These are phyloP conservation scores for Flexamia atlantica DNA, from an alignment of 2,888 invertebrate genomes.

Conservation along the genomic window DNA sequence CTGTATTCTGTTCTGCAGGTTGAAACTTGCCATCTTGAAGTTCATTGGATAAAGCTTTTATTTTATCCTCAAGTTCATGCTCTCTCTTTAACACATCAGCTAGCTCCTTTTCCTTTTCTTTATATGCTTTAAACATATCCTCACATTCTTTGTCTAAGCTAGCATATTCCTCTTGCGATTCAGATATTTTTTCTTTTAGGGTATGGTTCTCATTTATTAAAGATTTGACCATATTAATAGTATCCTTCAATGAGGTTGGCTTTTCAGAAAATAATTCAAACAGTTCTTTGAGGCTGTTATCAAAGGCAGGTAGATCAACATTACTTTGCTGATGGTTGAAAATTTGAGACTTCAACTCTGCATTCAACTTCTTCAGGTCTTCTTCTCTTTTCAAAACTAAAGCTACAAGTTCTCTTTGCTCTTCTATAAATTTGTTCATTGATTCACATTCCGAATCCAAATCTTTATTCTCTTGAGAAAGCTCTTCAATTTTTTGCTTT, in stretches of 20 bases:
- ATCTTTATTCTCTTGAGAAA: slow-evolving; percentile 38
- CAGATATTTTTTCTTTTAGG: slow-evolving; percentile 28
- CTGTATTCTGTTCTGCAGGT: neutral
- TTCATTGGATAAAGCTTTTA: slow-evolving; percentile 1
- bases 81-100: slow-evolving; percentile 47
- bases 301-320: neutral
- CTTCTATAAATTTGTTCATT: slow-evolving; percentile 48
- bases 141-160: slow-evolving; percentile 51
- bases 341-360: slow-evolving; percentile 7
- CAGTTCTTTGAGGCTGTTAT: neutral
- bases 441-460: slow-evolving; percentile 50
- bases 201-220: neutral
- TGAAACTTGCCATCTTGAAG: neutral
- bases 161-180: slow-evolving; percentile 37
- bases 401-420: slow-evolving; percentile 34
- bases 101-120: slow-evolving; percentile 27
- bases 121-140: slow-evolving; percentile 25
- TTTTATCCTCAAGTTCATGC: neutral
- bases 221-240: neutral
- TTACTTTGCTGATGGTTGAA: neutral
- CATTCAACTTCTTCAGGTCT: slow-evolving; percentile 26
- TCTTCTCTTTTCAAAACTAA: slow-evolving; percentile 24
- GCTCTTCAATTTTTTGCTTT: slow-evolving; percentile 3
- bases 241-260: slow-evolving; percentile 4
- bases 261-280: slow-evolving; percentile 13